These are phyloP conservation scores for Pterocles gutturalis DNA, from an alignment of 2,113 vertebrate genomes.

Conservation along the genomic window DNA sequence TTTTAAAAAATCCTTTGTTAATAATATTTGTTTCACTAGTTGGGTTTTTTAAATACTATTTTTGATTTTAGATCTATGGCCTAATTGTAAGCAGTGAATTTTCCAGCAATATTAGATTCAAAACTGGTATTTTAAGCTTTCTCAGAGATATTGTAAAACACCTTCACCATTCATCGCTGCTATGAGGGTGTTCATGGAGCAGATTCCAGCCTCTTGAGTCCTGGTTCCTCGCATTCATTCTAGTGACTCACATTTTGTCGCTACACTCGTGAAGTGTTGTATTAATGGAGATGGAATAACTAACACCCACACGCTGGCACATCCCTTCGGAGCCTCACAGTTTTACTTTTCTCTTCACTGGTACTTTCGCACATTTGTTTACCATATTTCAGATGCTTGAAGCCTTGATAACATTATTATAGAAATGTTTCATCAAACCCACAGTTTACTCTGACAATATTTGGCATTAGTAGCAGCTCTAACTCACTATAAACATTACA, in stretches of 20 bases:
- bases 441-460: conserved; percentile 43
- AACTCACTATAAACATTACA: conserved; percentile 27
- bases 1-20: background rate
- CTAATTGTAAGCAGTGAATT: background rate
- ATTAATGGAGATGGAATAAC: background rate
- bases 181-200: background rate
- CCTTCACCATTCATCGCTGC: background rate
- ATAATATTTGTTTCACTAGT: background rate
- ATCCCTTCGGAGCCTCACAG: background rate
- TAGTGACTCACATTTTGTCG: background rate
- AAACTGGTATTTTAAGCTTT: background rate
- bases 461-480: conserved; percentile 20
- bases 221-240: background rate
- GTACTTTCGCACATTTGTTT: conserved; percentile 6
- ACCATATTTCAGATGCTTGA: background rate
- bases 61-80: background rate
- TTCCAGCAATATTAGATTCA: background rate
- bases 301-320: background rate
- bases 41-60: accelerated
- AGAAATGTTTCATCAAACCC: conserved; percentile 33
- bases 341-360: conserved; percentile 24
- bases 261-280: background rate
- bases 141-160: background rate
- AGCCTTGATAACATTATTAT: conserved; percentile 33
- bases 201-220: background rate